Evolutionary conservation across 2,113 vertebrate genomes (phyloP).

Genomic region (Leptobrachium ailaonicum): DNA sequence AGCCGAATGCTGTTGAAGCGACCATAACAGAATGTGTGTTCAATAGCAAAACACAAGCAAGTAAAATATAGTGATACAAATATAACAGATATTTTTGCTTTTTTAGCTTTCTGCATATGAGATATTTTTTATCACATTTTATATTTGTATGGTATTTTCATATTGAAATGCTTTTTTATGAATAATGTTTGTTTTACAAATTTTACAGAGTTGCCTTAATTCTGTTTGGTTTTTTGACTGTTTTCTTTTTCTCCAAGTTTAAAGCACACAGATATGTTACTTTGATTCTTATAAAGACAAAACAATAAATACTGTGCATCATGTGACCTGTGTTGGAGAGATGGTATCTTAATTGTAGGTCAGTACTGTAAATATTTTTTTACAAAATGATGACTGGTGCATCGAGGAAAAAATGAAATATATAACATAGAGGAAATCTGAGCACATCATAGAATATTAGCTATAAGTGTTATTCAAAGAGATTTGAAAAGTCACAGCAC

Average conservation of each 20-base stretch:
- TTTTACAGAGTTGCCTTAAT: background rate
- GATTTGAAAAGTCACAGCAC: too few relatives aligned
- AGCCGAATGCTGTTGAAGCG: too few relatives aligned
- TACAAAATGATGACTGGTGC: background rate
- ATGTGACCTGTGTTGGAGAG: background rate
- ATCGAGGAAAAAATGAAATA: background rate
- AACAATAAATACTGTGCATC: background rate
- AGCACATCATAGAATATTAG: too few relatives aligned
- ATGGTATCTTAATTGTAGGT: background rate
- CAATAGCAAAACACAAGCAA: background rate
- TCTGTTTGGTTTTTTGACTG: background rate
- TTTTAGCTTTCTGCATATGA: background rate
- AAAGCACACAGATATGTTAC: background rate
- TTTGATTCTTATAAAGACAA: background rate
- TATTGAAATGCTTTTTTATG: background rate
- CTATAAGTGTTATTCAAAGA: too few relatives aligned
- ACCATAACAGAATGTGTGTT: too few relatives aligned
- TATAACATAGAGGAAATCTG: too few relatives aligned
- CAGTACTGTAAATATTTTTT: background rate
- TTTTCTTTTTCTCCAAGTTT: background rate
- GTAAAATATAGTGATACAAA: background rate
- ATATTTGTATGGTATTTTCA: background rate
- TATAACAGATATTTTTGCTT: slow-evolving; percentile 12
- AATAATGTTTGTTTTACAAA: background rate
- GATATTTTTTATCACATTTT: background rate